Conservation (phyloP, 2,888 invertebrate species). For the Embidobia sp. region DNA sequence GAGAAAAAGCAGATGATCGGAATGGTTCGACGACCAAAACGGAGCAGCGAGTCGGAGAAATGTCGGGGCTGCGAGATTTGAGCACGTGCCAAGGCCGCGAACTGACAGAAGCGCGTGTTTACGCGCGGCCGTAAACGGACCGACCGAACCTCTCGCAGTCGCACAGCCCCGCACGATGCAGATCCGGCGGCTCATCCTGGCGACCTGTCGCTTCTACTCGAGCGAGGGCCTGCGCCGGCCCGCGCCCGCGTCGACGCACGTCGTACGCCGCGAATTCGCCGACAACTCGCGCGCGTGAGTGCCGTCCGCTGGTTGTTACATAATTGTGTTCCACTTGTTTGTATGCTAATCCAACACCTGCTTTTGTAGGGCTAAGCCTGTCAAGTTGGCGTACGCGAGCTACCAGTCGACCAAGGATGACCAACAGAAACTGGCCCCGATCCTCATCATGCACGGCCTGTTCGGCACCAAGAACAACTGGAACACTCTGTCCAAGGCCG, state of each 20-base stretch:
- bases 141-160: too few species aligned
- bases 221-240: conserved; percentile 10
- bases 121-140: not conserved
- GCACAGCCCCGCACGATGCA: too few species aligned
- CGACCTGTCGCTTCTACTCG: conserved; percentile 43
- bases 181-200: conserved; percentile 19
- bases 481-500: conserved; percentile 89
- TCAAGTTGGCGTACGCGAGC: conserved; percentile 86
- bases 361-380: conserved; percentile 77
- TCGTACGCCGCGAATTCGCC: conserved; percentile 21
- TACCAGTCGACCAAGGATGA: conserved; percentile 84
- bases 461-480: conserved; percentile 94
- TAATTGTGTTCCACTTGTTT: conserved; percentile 20
- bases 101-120: conserved; percentile 27
- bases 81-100: too few species aligned
- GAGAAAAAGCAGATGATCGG: too few species aligned
- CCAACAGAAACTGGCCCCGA: conserved; percentile 82
- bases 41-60: too few species aligned
- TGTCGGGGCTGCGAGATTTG: too few species aligned
- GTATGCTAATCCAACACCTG: not conserved
- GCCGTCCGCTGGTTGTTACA: not conserved
- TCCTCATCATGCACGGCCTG: conserved; percentile 93
- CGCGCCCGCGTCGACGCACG: not conserved
- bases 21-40: too few species aligned
- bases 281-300: conserved; percentile 34